phyloP scores from a whole-genome alignment of 2,888 invertebrate species.

The Aleiodes testaceus region DNA sequence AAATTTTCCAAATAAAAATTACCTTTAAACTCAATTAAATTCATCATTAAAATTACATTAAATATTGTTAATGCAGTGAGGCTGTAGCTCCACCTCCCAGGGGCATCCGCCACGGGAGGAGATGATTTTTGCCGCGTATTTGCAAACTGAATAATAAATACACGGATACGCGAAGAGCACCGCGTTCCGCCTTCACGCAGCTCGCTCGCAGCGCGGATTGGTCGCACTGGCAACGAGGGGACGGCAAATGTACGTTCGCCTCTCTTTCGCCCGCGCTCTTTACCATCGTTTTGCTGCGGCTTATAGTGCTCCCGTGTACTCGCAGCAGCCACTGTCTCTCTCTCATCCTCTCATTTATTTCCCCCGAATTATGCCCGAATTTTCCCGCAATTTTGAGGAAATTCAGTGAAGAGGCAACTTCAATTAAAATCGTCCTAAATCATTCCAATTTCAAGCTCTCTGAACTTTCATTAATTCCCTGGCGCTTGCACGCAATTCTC shows the following conservation, averaged over 20 bases:
- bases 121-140: conserved; percentile 72
- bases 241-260: conserved; percentile 63
- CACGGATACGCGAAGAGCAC: conserved; percentile 67
- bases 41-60: conserved; percentile 17
- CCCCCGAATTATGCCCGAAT: neutral
- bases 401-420: neutral
- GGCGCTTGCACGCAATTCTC: conserved; percentile 20
- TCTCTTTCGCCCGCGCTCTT: conserved; percentile 35
- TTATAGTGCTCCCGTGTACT: conserved; percentile 43
- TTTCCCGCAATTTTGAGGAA: neutral
- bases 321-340: conserved; percentile 44
- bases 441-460: conserved; percentile 27
- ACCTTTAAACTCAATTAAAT: no score
- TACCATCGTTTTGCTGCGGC: conserved; percentile 40
- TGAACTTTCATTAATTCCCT: conserved; percentile 14
- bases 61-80: neutral
- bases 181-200: conserved; percentile 73
- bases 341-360: conserved; percentile 21
- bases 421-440: conserved; percentile 4
- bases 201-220: conserved; percentile 70
- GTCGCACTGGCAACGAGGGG: conserved; percentile 68
- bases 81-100: conserved; percentile 59
- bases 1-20: neutral
- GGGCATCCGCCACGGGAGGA: conserved; percentile 60
- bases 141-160: conserved; percentile 73